Evolutionary conservation across 2,888 invertebrate genomes (phyloP).

Genomic region (Pardosa pseudoannulata): DNA sequence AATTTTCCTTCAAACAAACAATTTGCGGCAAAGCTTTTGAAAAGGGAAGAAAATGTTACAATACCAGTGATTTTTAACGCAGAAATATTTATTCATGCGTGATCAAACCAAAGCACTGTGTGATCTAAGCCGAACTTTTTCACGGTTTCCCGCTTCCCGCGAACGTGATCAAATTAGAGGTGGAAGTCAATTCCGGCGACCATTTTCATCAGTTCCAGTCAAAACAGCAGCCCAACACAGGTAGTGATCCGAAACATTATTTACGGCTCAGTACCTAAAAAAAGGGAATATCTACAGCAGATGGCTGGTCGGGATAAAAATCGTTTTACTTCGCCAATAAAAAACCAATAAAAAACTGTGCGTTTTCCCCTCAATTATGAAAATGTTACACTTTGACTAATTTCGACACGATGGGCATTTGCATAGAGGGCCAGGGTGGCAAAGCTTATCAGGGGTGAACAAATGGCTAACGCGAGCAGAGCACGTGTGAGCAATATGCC

Average conservation of each 20-base stretch:
- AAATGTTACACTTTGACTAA: slow-evolving; percentile 70
- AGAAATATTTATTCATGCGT: no score
- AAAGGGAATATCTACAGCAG: slow-evolving; percentile 23
- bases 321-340: slow-evolving; percentile 40
- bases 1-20: no score
- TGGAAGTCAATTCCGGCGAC: not conserved
- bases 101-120: no score
- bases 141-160: not conserved
- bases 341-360: slow-evolving; percentile 23
- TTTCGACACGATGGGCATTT: slow-evolving; percentile 50
- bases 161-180: not conserved
- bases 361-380: slow-evolving; percentile 58
- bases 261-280: slow-evolving; percentile 18
- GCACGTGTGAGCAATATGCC: slow-evolving; percentile 33
- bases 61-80: no score
- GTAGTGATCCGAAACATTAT: slow-evolving; percentile 46
- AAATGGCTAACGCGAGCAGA: slow-evolving; percentile 51
- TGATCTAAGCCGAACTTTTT: not conserved
- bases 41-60: no score
- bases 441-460: slow-evolving; percentile 56
- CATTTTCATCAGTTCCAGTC: slow-evolving; percentile 8
- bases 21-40: no score
- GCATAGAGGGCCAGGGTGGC: slow-evolving; percentile 33
- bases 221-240: not conserved
- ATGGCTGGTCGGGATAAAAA: slow-evolving; percentile 62